Base-by-base conservation (phyloP, 2,113 vertebrate species). In the Carettochelys insculpta region DNA sequence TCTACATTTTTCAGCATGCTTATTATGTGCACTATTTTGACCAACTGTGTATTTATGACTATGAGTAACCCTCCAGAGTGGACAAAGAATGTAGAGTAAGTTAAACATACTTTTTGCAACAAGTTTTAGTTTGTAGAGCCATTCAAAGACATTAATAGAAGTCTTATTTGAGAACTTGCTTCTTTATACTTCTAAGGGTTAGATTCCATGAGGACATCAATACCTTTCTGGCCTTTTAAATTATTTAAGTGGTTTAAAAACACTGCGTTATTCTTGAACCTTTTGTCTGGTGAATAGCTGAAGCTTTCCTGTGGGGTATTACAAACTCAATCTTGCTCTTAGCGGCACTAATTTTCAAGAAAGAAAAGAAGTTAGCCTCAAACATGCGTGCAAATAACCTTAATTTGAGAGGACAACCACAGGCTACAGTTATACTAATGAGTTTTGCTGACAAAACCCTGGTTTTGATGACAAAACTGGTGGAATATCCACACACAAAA, bases 21-120 rank as follows among this genome's bases (percentile, higher is more conserved):
- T 96, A 99, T 99, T 95, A 99, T 99, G 99, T 99, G 98, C 98
- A 99, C 99, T 98, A 99, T 99, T 98, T 98, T 99, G 98, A 99
- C 99, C 98, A 99, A 99, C 98, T 99, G 99, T 80, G 99, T 99
- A 96, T 99, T 99, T 98, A 99, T 99, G 99, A 99, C 99, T 92
- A 98, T 99, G 99, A 99, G 99, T 19, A 99, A 99, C 87, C 99
- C 99, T 86, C 98, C 98, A 11, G 98, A 98, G 86, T 99, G 99
- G 99, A 99, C 99, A 96, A 99, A 99, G 97, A 99, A 99, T 98
- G 98, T 99, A 87, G 99, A 99, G 99, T 99, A 98, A 99, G 99
- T 99, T 94, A 77, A 84, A 88, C 31, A 56, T 71, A 93, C 87
- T 95, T 92, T 41, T 41, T 86, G 71, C 29, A 81, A 80, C 17